phyloP scores from a whole-genome alignment of 1,140 invertebrate species.

The Pogonomyrmex californicus region DNA sequence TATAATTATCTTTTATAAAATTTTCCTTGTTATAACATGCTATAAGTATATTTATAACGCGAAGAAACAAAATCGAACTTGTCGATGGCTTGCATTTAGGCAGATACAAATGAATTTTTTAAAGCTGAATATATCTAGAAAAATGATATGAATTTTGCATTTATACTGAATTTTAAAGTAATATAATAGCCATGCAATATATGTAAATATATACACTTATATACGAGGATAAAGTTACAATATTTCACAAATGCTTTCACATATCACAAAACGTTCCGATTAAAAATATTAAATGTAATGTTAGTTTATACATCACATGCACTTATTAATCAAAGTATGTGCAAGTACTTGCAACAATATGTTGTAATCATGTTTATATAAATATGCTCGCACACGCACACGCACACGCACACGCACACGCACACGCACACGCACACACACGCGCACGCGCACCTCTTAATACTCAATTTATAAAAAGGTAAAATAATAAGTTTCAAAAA shows the following conservation, averaged over 20 bases:
- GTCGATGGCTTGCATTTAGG: constrained; percentile 77
- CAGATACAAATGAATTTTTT: constrained; percentile 70
- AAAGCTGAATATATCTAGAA: constrained; percentile 25
- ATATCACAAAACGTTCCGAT: constrained; percentile 7
- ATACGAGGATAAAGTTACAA: constrained; percentile 17
- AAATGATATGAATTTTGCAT: not conserved
- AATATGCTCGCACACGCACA: not conserved
- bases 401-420: not conserved
- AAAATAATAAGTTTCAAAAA: constrained; percentile 4
- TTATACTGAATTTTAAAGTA: constrained; percentile 14
- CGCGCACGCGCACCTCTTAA: not conserved
- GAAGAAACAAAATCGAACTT: constrained; percentile 43
- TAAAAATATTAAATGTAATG: constrained; percentile 28
- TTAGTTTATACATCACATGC: constrained; percentile 29
- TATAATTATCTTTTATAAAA: constrained; percentile 42
- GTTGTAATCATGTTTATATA: not conserved
- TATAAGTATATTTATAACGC: constrained; percentile 48
- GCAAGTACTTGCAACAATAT: not conserved
- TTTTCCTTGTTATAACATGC: constrained; percentile 59
- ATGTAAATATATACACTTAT: constrained; percentile 24
- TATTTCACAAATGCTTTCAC: not conserved
- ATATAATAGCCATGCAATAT: constrained; percentile 59
- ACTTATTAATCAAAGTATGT: not conserved
- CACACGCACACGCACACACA: not conserved
- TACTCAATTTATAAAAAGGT: constrained; percentile 42